phyloP scores from a whole-genome alignment of 2,888 invertebrate species.

The Acleris cristana region DNA sequence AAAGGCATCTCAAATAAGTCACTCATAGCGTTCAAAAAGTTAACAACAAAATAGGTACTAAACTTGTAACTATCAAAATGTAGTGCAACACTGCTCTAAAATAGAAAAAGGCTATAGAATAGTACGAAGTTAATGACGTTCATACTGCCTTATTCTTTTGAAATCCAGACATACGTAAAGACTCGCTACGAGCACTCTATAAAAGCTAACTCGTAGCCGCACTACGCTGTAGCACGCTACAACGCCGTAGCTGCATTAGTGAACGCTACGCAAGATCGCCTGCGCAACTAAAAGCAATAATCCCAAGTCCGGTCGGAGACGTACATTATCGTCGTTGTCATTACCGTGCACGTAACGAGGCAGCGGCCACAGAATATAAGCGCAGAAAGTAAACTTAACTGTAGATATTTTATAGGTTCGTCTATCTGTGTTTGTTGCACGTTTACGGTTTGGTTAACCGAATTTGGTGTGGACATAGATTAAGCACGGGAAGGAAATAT shows the following conservation, averaged over 20 bases:
- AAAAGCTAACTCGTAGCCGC: neutral
- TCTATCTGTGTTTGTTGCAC: neutral
- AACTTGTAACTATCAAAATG: no score
- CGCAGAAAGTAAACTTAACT: neutral
- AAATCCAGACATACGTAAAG: no score
- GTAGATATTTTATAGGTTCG: conserved; percentile 1
- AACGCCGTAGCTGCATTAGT: conserved; percentile 11
- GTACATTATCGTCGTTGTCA: conserved; percentile 21
- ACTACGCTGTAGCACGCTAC: conserved; percentile 18
- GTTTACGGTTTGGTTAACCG: conserved; percentile 9
- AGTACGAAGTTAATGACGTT: no score
- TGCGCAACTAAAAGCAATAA: conserved; percentile 17
- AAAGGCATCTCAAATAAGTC: no score
- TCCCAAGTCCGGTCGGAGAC: conserved; percentile 19
- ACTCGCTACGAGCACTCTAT: neutral
- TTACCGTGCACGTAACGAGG: conserved; percentile 13
- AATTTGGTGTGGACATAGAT: no score
- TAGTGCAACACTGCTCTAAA: no score
- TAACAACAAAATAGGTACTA: no score
- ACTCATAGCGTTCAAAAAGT: no score
- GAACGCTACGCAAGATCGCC: neutral
- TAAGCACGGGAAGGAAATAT: no score
- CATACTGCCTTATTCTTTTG: no score
- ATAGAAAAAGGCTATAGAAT: no score
- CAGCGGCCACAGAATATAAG: neutral